Conservation (phyloP, 2,888 invertebrate species). For the Hirtodrosophila cameraria region DNA sequence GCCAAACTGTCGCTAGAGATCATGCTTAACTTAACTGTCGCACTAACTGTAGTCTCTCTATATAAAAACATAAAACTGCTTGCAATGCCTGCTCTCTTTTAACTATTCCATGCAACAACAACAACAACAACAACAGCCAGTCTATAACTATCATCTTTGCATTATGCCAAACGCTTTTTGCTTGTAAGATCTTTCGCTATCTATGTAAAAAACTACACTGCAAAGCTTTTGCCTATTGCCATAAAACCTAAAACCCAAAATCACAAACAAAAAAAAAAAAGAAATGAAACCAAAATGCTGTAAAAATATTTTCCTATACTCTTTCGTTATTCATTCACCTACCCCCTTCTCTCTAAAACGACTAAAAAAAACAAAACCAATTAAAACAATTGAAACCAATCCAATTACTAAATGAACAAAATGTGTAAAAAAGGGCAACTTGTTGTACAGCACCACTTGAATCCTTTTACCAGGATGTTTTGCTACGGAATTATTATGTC, state of each 20-base stretch:
- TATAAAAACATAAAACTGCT: constrained; percentile 38
- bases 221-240: constrained; percentile 31
- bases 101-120: constrained; percentile 47
- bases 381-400: constrained; percentile 52
- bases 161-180: constrained; percentile 52
- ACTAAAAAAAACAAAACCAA: constrained; percentile 35
- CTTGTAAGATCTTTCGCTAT: constrained; percentile 51
- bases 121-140: constrained; percentile 32
- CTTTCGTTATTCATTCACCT: constrained; percentile 78
- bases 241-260: constrained; percentile 25
- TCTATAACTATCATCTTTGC: constrained; percentile 31
- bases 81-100: constrained; percentile 47
- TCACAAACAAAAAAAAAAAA: constrained; percentile 3
- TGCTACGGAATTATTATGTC: constrained; percentile 81
- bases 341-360: constrained; percentile 58
- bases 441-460: constrained; percentile 81
- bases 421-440: constrained; percentile 78
- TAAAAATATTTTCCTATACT: constrained; percentile 74
- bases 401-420: constrained; percentile 57
- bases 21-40: constrained; percentile 72
- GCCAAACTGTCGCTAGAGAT: constrained; percentile 69
- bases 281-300: constrained; percentile 56
- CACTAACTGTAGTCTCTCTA: constrained; percentile 61
- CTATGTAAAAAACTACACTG: constrained; percentile 36
- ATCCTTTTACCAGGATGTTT: constrained; percentile 81